A percentile compares a stretch with the other conserved stretches of the same genome.
These are phyloP conservation scores for Perithous albicinctus DNA, from an alignment of 2,888 invertebrate genomes.

Conservation along the genomic window DNA sequence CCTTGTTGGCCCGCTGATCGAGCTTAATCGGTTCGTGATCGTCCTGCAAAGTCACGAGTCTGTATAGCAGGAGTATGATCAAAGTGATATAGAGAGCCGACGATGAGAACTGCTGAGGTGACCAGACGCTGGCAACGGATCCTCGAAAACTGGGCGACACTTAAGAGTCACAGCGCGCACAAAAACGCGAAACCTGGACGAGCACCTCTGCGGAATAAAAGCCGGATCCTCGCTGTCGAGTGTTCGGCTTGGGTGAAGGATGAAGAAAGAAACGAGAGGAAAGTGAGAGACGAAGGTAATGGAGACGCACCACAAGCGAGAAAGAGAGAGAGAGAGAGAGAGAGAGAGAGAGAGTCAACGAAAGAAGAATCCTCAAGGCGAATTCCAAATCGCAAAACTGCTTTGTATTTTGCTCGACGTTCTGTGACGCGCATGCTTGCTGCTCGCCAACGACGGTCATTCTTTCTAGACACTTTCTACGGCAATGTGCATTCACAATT, in stretches of 20 bases:
- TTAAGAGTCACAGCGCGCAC: constrained; percentile 78
- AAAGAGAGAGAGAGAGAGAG: too few species aligned
- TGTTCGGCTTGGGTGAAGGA: constrained; percentile 26
- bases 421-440: constrained; percentile 54
- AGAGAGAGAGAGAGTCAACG: constrained; percentile 36
- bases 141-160: constrained; percentile 78
- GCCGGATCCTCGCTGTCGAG: constrained; percentile 66
- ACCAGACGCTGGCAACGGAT: constrained; percentile 45
- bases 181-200: constrained; percentile 73
- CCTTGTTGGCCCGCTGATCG: constrained; percentile 12
- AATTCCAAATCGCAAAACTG: constrained; percentile 71
- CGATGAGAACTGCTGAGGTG: constrained; percentile 44
- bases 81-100: background rate
- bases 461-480: constrained; percentile 71
- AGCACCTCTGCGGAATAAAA: constrained; percentile 74
- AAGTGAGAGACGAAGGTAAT: constrained; percentile 61
- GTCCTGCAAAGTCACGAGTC: constrained; percentile 40
- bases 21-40: constrained; percentile 52
- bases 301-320: constrained; percentile 58
- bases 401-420: constrained; percentile 74
- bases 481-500: constrained; percentile 52
- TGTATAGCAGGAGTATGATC: constrained; percentile 2
- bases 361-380: constrained; percentile 70
- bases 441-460: constrained; percentile 46
- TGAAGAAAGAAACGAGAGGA: constrained; percentile 38